Evolutionary conservation across 2,888 invertebrate genomes (phyloP).

Genomic region (Diplazon laetatorius): DNA sequence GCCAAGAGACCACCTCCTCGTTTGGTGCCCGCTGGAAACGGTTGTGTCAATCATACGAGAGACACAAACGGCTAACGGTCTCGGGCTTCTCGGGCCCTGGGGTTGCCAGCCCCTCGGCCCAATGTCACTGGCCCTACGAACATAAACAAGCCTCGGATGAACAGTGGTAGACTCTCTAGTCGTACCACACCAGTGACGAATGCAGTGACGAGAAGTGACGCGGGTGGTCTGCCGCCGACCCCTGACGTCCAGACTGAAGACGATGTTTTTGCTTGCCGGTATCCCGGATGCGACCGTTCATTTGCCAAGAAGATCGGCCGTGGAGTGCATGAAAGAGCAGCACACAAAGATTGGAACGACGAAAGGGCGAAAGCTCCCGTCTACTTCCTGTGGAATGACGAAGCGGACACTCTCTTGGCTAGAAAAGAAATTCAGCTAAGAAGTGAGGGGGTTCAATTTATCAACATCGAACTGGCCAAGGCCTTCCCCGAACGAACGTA

Average conservation of each 20-base stretch:
- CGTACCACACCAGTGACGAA: too few relatives aligned
- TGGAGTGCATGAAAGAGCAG: background rate
- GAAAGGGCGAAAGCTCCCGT: too few relatives aligned
- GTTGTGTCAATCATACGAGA: too few relatives aligned
- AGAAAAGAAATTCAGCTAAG: background rate
- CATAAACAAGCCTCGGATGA: too few relatives aligned
- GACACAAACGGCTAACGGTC: too few relatives aligned
- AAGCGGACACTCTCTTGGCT: background rate
- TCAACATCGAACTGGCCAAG: background rate
- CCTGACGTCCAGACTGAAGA: background rate
- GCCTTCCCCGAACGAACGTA: too few relatives aligned
- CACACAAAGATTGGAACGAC: constrained; percentile 8
- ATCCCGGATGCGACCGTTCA: background rate
- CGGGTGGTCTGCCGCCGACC: too few relatives aligned
- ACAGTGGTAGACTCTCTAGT: too few relatives aligned
- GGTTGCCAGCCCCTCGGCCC: too few relatives aligned
- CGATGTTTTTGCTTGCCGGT: background rate
- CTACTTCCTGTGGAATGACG: background rate
- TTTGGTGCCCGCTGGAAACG: too few relatives aligned
- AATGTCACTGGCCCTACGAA: too few relatives aligned
- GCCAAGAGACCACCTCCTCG: background rate
- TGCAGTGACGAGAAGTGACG: background rate
- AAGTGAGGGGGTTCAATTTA: background rate
- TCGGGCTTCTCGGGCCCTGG: too few relatives aligned
- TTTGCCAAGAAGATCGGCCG: background rate